phyloP scores from a whole-genome alignment of 2,797 vertebrate species.

The Bucorvus abyssinicus region DNA sequence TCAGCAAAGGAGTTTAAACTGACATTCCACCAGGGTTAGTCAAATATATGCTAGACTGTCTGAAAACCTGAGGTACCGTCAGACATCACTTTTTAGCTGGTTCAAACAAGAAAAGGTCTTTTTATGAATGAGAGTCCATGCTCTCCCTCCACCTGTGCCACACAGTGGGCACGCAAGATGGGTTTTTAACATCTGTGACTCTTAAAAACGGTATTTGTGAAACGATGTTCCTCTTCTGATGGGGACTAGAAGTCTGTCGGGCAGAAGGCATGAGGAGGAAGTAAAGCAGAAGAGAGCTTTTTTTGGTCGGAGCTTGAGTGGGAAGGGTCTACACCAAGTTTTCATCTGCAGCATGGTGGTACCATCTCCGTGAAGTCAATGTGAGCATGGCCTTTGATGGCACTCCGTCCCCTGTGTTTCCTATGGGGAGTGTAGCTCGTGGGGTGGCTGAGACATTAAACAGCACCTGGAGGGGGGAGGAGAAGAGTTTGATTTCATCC shows the following conservation, averaged over 20 bases:
- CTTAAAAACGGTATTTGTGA: not conserved
- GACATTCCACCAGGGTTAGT: not conserved
- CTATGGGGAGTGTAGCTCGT: not conserved
- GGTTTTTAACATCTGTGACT: not conserved
- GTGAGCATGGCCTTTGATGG: not conserved
- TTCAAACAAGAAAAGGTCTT: not conserved
- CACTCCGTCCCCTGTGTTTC: not conserved
- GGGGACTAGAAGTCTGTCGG: not conserved
- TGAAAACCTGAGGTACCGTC: not conserved
- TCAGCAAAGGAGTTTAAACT: not conserved
- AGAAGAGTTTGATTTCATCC: not conserved
- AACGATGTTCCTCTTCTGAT: not conserved
- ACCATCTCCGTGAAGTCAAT: not conserved
- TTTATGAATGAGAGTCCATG: not conserved
- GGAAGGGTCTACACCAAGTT: not conserved
- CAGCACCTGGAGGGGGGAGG: not conserved
- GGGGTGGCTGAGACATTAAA: not conserved
- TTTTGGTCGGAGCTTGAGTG: not conserved
- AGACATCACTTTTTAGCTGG: not conserved
- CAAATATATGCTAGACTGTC: not conserved
- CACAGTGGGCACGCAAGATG: rapidly evolving
- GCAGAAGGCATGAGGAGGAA: not conserved
- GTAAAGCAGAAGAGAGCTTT: not conserved
- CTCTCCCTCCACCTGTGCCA: not conserved
- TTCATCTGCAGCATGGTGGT: not conserved